These are phyloP conservation scores for Sphenodon punctatus DNA, from an alignment of 2,797 vertebrate genomes.

Conservation along the genomic window DNA sequence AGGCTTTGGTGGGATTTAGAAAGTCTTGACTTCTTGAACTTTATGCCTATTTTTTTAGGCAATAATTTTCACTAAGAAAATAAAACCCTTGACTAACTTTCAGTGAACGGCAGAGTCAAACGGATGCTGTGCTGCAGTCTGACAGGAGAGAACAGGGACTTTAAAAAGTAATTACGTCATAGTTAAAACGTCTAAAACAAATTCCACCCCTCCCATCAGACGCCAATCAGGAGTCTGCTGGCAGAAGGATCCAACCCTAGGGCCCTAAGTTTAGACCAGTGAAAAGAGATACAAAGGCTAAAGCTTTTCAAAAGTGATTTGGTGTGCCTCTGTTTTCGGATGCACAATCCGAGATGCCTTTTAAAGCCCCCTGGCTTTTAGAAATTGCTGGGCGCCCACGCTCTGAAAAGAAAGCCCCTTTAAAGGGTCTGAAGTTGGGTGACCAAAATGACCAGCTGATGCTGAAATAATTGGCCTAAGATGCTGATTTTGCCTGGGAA, in stretches of 20 bases:
- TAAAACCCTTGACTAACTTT: constrained; percentile 4
- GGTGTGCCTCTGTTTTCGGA: not conserved
- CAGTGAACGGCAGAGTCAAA: constrained; percentile 30
- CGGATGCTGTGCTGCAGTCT: constrained; percentile 11
- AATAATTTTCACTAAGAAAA: constrained; percentile 36
- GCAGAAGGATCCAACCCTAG: not conserved
- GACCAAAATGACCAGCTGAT: not conserved
- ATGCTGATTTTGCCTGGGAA: constrained; percentile 14
- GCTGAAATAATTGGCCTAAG: not conserved
- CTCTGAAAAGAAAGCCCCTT: not conserved
- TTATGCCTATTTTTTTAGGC: constrained; percentile 39
- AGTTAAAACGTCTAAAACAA: constrained; percentile 35
- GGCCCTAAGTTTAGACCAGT: no score
- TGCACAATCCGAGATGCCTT: not conserved
- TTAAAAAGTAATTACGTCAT: not conserved
- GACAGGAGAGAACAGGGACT: not conserved
- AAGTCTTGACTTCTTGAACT: constrained; percentile 49
- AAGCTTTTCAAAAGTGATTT: not conserved
- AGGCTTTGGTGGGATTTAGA: constrained; percentile 54
- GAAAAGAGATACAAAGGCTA: not conserved
- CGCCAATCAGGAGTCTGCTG: constrained; percentile 33
- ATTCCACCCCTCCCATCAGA: constrained; percentile 19
- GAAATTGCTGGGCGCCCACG: not conserved
- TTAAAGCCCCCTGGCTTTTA: not conserved
- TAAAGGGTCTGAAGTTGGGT: not conserved